Conservation (phyloP, 2,113 vertebrate genomes). For the Chiloscyllium plagiosum region DNA sequence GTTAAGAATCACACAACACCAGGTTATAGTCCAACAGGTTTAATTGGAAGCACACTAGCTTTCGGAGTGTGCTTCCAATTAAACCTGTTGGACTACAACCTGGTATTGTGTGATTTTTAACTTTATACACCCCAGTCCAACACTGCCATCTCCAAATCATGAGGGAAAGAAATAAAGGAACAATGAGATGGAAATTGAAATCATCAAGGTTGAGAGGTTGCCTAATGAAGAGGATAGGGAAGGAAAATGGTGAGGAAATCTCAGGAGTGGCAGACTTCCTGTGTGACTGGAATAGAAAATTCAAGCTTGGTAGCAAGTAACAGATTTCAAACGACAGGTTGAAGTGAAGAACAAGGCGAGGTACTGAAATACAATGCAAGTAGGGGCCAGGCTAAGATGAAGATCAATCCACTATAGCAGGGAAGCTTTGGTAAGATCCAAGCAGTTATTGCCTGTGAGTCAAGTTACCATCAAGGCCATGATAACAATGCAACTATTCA, state of each 20-base stretch:
- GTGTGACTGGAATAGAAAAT: neutral
- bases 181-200: neutral
- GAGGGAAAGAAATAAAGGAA: neutral
- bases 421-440: neutral
- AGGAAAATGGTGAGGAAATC: neutral
- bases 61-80: too few species aligned
- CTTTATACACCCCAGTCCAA: too few species aligned
- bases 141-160: too few species aligned
- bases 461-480: neutral
- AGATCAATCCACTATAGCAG: neutral
- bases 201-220: neutral
- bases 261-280: neutral
- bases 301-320: neutral
- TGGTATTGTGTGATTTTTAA: too few species aligned
- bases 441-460: neutral
- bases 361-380: neutral
- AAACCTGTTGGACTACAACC: too few species aligned
- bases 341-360: neutral
- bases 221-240: too few species aligned
- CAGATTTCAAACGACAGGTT: neutral
- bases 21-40: too few species aligned
- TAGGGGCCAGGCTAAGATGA: neutral
- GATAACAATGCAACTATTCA: neutral
- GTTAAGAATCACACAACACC: neutral
- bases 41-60: too few species aligned